Evolutionary conservation across 2,113 vertebrate species (phyloP).

Genomic region (Burhinus oedicnemus): DNA sequence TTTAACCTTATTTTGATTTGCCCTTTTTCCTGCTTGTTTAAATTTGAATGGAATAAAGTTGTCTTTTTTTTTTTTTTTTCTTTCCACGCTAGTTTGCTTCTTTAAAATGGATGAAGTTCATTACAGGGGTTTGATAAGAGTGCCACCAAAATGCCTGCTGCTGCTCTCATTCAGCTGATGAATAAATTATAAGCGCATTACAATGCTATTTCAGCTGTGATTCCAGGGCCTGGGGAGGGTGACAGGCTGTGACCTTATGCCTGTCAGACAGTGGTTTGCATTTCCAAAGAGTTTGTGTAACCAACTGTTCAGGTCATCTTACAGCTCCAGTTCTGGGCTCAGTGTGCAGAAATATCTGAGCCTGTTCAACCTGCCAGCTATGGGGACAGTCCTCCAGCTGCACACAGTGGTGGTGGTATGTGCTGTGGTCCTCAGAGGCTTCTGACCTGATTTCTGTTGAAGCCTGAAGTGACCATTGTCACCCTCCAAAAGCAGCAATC

Average conservation of each 20-base stretch:
- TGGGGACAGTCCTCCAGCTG: neutral
- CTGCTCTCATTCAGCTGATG: slow-evolving; percentile 16
- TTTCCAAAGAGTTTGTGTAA: slow-evolving; percentile 41
- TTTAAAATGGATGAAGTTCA: too few species aligned
- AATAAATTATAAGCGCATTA: slow-evolving; percentile 61
- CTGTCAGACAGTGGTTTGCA: slow-evolving; percentile 26
- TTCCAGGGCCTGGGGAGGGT: slow-evolving; percentile 6
- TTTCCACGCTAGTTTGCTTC: too few species aligned
- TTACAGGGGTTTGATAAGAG: neutral
- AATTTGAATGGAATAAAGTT: too few species aligned
- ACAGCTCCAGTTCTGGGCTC: neutral
- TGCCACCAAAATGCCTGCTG: slow-evolving; percentile 1
- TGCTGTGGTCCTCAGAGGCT: neutral
- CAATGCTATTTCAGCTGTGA: slow-evolving; percentile 56
- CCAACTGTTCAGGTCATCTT: neutral
- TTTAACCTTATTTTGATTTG: too few species aligned
- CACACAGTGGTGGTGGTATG: neutral
- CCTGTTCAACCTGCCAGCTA: neutral
- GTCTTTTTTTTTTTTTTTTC: too few species aligned
- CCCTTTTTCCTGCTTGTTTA: too few species aligned
- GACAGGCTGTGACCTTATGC: neutral
- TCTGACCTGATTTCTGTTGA: neutral
- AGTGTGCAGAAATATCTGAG: neutral
- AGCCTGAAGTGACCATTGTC: too few species aligned
- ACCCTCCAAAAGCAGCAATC: neutral